phyloP scores from a whole-genome alignment of 2,888 invertebrate species.

The Drosophila conformis region DNA sequence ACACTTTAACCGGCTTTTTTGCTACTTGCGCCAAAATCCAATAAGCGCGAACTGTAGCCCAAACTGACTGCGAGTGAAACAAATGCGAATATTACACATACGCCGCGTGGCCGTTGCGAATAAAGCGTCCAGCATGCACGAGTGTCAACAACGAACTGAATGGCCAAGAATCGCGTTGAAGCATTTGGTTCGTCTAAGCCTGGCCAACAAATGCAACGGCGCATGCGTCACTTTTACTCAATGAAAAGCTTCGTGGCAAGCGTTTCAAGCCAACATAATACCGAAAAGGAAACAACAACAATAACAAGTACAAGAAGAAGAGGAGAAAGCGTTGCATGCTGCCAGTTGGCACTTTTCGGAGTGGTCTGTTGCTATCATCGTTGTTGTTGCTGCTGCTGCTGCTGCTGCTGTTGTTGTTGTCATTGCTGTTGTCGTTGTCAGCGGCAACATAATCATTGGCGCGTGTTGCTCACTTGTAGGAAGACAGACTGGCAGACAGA shows the following conservation, averaged over 20 bases:
- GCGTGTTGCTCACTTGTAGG: slow-evolving; percentile 76
- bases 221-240: slow-evolving; percentile 75
- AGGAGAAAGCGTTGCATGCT: slow-evolving; percentile 27
- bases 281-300: slow-evolving; percentile 41
- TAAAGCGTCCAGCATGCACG: slow-evolving; percentile 56
- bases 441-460: slow-evolving; percentile 77
- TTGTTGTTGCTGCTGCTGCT: slow-evolving; percentile 8
- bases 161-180: slow-evolving; percentile 11
- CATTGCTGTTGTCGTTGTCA: slow-evolving; percentile 56
- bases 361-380: slow-evolving; percentile 36
- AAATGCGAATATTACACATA: slow-evolving; percentile 40
- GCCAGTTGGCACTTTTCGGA: slow-evolving; percentile 53
- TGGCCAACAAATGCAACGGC: slow-evolving; percentile 14
- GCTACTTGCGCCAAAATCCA: slow-evolving; percentile 70
- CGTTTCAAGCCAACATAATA: slow-evolving; percentile 60
- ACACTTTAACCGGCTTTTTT: slow-evolving; percentile 73
- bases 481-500: slow-evolving; percentile 44
- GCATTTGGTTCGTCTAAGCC: slow-evolving; percentile 3
- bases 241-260: slow-evolving; percentile 67
- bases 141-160: slow-evolving; percentile 74
- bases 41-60: slow-evolving; percentile 54
- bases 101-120: slow-evolving; percentile 49
- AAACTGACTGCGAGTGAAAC: slow-evolving; percentile 3
- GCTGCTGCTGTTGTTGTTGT: slow-evolving; percentile 23
- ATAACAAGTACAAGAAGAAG: not conserved